A percentile compares a stretch with the other conserved stretches of the same genome.
Conservation (phyloP, 1,140 invertebrate species). For the Agrypnia vestita region DNA sequence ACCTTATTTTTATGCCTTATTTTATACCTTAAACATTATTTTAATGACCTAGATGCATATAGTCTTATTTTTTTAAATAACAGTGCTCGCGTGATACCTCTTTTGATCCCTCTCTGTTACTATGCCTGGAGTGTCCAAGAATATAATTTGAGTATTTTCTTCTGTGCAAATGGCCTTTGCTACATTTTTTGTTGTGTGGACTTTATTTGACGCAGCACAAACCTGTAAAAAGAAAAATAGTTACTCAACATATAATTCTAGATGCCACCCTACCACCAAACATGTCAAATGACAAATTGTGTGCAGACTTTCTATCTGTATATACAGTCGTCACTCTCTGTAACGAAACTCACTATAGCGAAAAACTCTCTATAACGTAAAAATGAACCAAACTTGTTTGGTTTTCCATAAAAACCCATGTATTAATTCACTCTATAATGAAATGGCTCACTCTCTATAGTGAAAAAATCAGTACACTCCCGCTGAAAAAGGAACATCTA, state of each 20-base stretch:
- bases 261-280: background rate
- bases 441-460: too few species aligned
- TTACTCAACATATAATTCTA: background rate
- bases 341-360: too few species aligned
- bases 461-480: too few species aligned
- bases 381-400: too few species aligned
- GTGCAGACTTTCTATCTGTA: background rate
- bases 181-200: conserved; percentile 89
- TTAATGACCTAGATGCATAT: background rate
- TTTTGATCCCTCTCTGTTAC: conserved; percentile 79
- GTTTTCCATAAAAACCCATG: too few species aligned
- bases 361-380: too few species aligned
- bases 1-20: background rate
- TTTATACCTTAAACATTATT: background rate
- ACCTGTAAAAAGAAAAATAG: conserved; percentile 74
- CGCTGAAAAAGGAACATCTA: too few species aligned
- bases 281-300: background rate
- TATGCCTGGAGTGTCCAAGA: conserved; percentile 90
- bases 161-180: conserved; percentile 82
- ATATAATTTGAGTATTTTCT: conserved; percentile 88
- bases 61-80: background rate
- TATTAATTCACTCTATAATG: too few species aligned
- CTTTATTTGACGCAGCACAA: conserved; percentile 89
- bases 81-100: conserved; percentile 70
- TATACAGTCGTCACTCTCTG: too few species aligned